These are phyloP conservation scores for Synanthedon vespiformis DNA, from an alignment of 2,888 invertebrate species.

Conservation along the genomic window DNA sequence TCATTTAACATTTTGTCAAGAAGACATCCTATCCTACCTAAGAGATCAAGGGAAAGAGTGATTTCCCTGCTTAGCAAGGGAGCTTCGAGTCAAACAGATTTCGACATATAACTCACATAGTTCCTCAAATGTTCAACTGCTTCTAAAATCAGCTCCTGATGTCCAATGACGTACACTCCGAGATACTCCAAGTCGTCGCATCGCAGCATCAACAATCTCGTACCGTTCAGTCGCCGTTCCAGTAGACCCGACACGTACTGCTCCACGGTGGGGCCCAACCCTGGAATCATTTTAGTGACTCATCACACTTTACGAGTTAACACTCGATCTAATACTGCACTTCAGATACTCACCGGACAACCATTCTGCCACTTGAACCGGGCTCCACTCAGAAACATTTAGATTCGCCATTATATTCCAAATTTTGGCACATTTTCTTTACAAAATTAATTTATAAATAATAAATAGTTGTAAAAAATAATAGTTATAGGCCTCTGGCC, in stretches of 20 bases:
- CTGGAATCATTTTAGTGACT: slow-evolving; percentile 53
- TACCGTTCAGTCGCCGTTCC: slow-evolving; percentile 85
- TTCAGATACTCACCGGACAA: slow-evolving; percentile 76
- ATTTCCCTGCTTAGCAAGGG: not conserved
- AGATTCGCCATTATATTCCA: slow-evolving; percentile 34
- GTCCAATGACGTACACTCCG: slow-evolving; percentile 88
- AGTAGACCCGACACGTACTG: slow-evolving; percentile 85
- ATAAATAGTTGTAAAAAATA: too few species aligned
- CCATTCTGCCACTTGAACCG: slow-evolving; percentile 92
- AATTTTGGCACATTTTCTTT: not conserved
- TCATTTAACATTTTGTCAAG: too few species aligned
- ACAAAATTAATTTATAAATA: too few species aligned
- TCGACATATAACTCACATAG: slow-evolving; percentile 75
- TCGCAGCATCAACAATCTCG: slow-evolving; percentile 84
- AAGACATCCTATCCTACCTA: too few species aligned
- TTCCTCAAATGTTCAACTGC: slow-evolving; percentile 91
- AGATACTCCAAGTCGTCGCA: slow-evolving; percentile 90
- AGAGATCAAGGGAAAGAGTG: too few species aligned
- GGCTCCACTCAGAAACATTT: slow-evolving; percentile 87
- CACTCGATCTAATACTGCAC: slow-evolving; percentile 3
- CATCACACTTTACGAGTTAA: slow-evolving; percentile 12
- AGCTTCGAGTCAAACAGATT: not conserved
- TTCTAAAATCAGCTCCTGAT: slow-evolving; percentile 93
- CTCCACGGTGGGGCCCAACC: slow-evolving; percentile 82
- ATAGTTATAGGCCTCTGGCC: too few species aligned